phyloP scores from a whole-genome alignment of 2,888 invertebrate genomes.

The Carterocephalus palaemon region DNA sequence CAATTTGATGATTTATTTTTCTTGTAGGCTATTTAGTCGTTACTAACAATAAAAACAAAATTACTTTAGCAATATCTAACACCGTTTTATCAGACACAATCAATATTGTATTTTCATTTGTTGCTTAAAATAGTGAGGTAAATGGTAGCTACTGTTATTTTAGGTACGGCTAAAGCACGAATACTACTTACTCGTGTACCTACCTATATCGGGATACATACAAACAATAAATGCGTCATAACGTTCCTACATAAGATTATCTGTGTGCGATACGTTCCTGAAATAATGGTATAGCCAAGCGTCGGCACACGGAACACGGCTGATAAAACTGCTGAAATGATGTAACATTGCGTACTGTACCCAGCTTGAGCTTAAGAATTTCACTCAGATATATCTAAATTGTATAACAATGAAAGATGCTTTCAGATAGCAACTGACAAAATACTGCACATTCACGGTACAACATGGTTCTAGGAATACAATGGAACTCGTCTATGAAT shows the following conservation, averaged over 20 bases:
- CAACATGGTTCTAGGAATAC: conserved; percentile 8
- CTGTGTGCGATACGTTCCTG: conserved; percentile 67
- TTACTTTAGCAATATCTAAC: too few relatives aligned
- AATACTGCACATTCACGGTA: conserved; percentile 7
- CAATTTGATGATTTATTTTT: too few relatives aligned
- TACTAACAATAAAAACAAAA: too few relatives aligned
- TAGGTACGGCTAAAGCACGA: background rate
- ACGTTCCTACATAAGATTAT: conserved; percentile 71
- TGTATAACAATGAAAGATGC: conserved; percentile 20
- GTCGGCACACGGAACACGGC: conserved; percentile 43
- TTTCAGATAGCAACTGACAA: conserved; percentile 11
- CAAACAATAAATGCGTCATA: conserved; percentile 71
- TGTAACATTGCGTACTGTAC: conserved; percentile 34
- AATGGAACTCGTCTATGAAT: background rate
- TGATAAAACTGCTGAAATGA: conserved; percentile 57
- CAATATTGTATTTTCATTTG: too few relatives aligned
- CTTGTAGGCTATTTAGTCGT: too few relatives aligned
- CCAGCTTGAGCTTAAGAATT: conserved; percentile 26
- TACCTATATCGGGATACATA: conserved; percentile 30
- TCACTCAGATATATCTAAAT: conserved; percentile 17
- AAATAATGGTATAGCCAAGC: conserved; percentile 66
- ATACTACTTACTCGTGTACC: conserved; percentile 45
- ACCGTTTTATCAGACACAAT: too few relatives aligned
- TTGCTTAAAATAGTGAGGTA: too few relatives aligned
- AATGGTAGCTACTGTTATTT: too few relatives aligned